Evolutionary conservation across 2,888 invertebrate species (phyloP), one percentile per base, ranked within the genome.

Genomic region (Linnaemya tessellans): DNA sequence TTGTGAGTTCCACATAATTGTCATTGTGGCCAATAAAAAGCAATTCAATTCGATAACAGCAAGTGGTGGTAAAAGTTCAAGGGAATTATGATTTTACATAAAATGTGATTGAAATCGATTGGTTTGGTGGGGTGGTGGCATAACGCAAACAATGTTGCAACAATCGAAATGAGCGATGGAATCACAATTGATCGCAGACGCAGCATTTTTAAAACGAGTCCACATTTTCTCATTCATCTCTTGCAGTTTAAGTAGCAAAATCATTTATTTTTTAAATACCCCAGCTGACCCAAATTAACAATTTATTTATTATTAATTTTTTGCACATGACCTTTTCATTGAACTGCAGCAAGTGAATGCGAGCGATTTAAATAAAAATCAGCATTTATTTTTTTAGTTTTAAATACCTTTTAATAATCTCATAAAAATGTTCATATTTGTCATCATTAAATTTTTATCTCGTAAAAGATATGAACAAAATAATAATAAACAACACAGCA

Each of bases 401-500:
- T 65, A 77, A 83, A 78, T 78, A 49, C 78, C 78, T 81, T 84
- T 86, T 84, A 86, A 86, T 86, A 86, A 84, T 81, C 86, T 60
- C 86, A 70, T 86, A 81, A 86, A 84, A 86, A 86, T 86, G 86
- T 70, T 86, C 84, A 86, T 86, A 86, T 84, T 86, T 86, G 86
- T 86, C 86, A 84, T 85, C 85, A 85, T 85, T 82, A 85, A 85
- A 82, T 73, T 79, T 82, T 80, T 82, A 86, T 84, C 86, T 75
- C 38, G 58, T 65, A 64, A 56, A 64, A 60, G 70, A 74, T 49
- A 84, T 58, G 70, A 60, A 60, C 41, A 79, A 67, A 56, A 77
- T 64, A 70, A 77, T 54, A 64, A 70, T 35, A 65, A 77, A 64
- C 64, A 77, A 67, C 51, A 65, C 22, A 65, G 54, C 65, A 75